phyloP scores from a whole-genome alignment of 2,888 invertebrate genomes.

The Stegana nigrithorax region DNA sequence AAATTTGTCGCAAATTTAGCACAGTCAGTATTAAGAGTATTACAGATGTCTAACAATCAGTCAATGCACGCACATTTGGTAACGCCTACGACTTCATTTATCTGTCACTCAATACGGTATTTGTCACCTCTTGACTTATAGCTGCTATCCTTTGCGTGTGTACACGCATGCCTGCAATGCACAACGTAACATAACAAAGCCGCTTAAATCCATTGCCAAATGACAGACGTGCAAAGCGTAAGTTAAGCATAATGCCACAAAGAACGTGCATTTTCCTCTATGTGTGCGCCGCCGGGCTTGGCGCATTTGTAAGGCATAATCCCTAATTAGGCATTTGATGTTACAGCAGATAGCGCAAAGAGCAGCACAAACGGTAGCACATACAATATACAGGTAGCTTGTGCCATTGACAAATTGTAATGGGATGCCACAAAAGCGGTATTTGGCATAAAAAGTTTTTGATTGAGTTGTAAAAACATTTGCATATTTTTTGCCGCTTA shows the following conservation, averaged over 20 bases:
- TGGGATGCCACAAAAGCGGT: conserved; percentile 58
- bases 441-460: conserved; percentile 50
- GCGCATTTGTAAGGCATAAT: conserved; percentile 38
- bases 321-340: conserved; percentile 53
- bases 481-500: no score
- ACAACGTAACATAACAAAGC: neutral
- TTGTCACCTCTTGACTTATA: conserved; percentile 17
- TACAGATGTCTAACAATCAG: conserved; percentile 1
- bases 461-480: conserved; percentile 11
- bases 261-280: neutral
- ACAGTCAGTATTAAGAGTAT: no score
- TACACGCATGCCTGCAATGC: neutral
- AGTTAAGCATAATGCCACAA: conserved; percentile 19
- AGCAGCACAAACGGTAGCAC: conserved; percentile 36
- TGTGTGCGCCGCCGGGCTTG: neutral
- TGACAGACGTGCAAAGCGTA: conserved; percentile 10
- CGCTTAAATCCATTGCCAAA: conserved; percentile 10
- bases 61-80: conserved; percentile 21
- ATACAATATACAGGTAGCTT: conserved; percentile 32
- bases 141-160: conserved; percentile 1
- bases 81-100: conserved; percentile 24
- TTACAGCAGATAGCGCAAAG: conserved; percentile 26
- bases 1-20: conserved; percentile 8
- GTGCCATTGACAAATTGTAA: conserved; percentile 53
- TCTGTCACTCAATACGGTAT: conserved; percentile 10